A percentile compares a stretch with the other conserved stretches of the same genome.
These are phyloP conservation scores for Brevimyrus niger DNA, from an alignment of 2,113 vertebrate genomes.

Conservation along the genomic window DNA sequence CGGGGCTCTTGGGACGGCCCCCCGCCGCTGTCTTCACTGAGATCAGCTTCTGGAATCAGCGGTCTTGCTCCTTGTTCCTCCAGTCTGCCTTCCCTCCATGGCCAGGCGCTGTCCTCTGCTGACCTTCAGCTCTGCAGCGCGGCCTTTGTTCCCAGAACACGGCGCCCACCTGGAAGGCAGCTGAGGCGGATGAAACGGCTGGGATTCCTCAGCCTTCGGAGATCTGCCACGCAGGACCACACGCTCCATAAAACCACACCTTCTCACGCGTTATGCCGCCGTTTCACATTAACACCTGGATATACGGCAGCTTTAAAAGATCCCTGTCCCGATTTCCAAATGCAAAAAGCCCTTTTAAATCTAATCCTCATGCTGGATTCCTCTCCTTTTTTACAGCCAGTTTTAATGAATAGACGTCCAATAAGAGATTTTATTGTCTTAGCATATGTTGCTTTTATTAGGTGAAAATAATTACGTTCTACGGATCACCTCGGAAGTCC, in stretches of 20 bases:
- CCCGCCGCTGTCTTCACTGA: neutral
- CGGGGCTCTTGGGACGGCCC: neutral
- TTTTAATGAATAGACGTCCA: constrained; percentile 89
- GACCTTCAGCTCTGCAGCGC: constrained; percentile 20
- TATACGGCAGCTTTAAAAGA: constrained; percentile 56
- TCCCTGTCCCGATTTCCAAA: constrained; percentile 59
- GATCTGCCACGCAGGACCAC: constrained; percentile 42
- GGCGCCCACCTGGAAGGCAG: neutral
- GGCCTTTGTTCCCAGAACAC: constrained; percentile 1
- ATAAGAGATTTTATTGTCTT: constrained; percentile 99
- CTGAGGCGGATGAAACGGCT: constrained; percentile 38
- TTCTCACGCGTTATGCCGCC: constrained; percentile 68
- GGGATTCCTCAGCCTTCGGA: constrained; percentile 49
- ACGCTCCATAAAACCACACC: constrained; percentile 64
- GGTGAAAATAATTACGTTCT: constrained; percentile 98
- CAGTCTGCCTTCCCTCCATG: neutral
- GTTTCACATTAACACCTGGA: constrained; percentile 60
- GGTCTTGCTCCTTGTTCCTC: neutral
- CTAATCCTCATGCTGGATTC: constrained; percentile 60
- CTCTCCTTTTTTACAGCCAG: constrained; percentile 66
- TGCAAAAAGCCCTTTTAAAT: constrained; percentile 64
- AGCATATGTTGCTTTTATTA: constrained; percentile 99
- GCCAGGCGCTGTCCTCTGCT: constrained; percentile 20
- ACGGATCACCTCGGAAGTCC: constrained; percentile 97
- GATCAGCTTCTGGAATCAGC: neutral